Evolutionary conservation across 2,888 invertebrate genomes (phyloP).

Genomic region (Sarcophaga subvicina): DNA sequence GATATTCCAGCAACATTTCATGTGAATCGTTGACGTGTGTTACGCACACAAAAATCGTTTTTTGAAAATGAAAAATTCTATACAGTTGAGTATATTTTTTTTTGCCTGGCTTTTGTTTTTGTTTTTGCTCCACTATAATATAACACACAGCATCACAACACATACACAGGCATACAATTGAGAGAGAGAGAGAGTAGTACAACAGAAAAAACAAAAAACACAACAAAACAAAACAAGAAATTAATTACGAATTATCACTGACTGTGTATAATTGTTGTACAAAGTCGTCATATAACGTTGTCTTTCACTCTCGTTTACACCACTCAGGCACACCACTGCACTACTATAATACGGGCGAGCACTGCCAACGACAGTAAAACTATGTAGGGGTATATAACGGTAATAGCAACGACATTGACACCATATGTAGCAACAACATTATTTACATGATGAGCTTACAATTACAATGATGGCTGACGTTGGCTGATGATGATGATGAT

Average conservation of each 20-base stretch:
- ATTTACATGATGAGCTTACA: neutral
- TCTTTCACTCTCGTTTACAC: neutral
- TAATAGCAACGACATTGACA: conserved; percentile 27
- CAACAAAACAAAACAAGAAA: conserved; percentile 33
- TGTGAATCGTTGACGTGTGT: conserved; percentile 72
- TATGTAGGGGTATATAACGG: too few relatives aligned
- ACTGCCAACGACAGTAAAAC: conserved; percentile 1
- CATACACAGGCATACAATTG: too few relatives aligned
- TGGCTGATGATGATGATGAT: neutral
- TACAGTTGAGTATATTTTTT: neutral
- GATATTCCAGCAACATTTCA: conserved; percentile 82
- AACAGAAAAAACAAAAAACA: too few relatives aligned
- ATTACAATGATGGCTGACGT: conserved; percentile 3
- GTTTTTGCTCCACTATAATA: neutral
- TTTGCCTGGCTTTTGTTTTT: neutral
- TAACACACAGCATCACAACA: too few relatives aligned
- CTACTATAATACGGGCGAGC: neutral
- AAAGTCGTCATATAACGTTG: neutral
- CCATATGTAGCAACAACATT: neutral
- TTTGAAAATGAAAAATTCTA: too few relatives aligned
- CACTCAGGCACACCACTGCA: neutral
- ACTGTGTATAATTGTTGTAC: neutral
- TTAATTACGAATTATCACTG: conserved; percentile 17
- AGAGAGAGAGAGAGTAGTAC: too few relatives aligned
- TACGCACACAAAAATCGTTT: conserved; percentile 71